Percentiles rank a stretch among this genome's conserved stretches.
phyloP scores from a whole-genome alignment of 2,888 invertebrate species.

The Noctua pronuba region DNA sequence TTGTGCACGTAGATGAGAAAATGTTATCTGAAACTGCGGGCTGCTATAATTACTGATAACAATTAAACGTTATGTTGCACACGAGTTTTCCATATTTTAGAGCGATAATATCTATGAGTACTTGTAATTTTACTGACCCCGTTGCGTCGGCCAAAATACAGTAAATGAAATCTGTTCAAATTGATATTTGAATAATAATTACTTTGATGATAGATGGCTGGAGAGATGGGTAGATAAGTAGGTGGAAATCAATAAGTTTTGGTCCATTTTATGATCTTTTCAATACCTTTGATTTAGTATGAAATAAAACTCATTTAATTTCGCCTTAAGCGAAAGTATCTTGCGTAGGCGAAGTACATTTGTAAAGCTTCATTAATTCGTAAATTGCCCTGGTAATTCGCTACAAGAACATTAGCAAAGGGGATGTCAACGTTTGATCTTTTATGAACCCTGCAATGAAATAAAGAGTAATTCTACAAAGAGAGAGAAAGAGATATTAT shows the following conservation, averaged over 20 bases:
- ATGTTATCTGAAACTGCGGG: constrained; percentile 27
- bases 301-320: not conserved
- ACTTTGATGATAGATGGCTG: not conserved
- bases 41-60: constrained; percentile 36
- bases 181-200: not conserved
- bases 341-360: constrained; percentile 26
- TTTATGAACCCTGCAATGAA: constrained; percentile 38
- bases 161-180: not conserved
- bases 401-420: constrained; percentile 37
- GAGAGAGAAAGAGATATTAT: not conserved
- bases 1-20: constrained; percentile 14
- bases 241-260: not conserved
- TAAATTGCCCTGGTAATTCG: constrained; percentile 44
- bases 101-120: not conserved
- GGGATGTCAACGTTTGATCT: constrained; percentile 45
- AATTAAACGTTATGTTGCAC: constrained; percentile 36
- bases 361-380: constrained; percentile 50
- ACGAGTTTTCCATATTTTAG: constrained; percentile 12
- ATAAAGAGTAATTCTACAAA: constrained; percentile 20
- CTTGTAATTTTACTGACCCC: not conserved
- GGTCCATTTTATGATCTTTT: not conserved
- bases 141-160: not conserved
- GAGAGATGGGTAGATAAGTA: not conserved
- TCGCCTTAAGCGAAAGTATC: constrained; percentile 1
- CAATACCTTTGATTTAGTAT: not conserved